Conservation (phyloP, 2,888 invertebrate species). For the Drosophila fungiperda region DNA sequence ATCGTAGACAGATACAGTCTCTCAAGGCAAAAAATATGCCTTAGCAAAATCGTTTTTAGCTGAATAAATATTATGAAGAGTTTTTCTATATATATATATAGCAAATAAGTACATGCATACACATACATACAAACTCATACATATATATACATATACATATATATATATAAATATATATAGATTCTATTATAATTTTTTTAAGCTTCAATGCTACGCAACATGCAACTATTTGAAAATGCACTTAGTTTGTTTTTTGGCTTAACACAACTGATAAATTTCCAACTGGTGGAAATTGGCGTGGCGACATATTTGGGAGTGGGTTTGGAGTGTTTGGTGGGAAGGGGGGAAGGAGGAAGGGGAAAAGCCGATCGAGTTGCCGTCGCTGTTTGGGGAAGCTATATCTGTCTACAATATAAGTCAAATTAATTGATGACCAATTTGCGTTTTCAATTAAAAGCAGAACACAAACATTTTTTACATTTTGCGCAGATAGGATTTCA, state of each 20-base stretch:
- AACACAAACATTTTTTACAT: conserved; percentile 48
- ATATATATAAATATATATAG: background rate
- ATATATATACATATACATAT: background rate
- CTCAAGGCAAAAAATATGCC: background rate
- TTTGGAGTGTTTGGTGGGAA: background rate
- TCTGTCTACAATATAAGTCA: conserved; percentile 65
- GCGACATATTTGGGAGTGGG: background rate
- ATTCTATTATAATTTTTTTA: background rate
- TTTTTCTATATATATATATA: background rate
- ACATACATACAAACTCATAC: too few species aligned
- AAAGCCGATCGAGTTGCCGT: conserved; percentile 21
- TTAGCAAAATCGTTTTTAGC: background rate
- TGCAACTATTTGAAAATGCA: background rate
- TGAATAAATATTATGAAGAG: background rate
- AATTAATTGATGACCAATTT: conserved; percentile 79
- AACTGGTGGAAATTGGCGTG: conserved; percentile 7
- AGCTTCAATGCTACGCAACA: background rate
- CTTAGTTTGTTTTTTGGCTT: background rate
- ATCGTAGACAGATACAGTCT: background rate
- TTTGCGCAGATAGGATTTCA: conserved; percentile 16
- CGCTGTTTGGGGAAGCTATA: conserved; percentile 52
- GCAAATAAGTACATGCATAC: too few species aligned
- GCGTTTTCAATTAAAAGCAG: conserved; percentile 79
- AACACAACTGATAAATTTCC: conserved; percentile 14
- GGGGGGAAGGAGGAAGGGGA: background rate